Conservation (phyloP, 2,113 vertebrate genomes). For the Taurulus bubalis region DNA sequence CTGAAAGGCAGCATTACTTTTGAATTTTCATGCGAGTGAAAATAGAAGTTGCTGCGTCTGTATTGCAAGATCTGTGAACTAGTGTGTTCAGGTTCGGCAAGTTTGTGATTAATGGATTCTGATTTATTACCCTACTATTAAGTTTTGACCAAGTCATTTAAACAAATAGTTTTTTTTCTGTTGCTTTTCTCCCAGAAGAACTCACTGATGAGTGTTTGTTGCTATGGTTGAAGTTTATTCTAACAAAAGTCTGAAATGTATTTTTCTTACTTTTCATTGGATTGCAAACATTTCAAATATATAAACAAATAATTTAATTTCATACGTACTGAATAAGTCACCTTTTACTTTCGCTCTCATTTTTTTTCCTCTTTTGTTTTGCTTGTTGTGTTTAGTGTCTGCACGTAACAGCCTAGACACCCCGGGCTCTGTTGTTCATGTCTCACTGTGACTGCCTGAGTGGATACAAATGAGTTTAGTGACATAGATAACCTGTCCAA, state of each 20-base stretch:
- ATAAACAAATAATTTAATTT: background rate
- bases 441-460: conserved; percentile 87
- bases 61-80: conserved; percentile 31
- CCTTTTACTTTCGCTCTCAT: background rate
- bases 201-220: conserved; percentile 6
- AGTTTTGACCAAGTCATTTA: conserved; percentile 12
- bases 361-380: conserved; percentile 31
- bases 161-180: background rate
- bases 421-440: conserved; percentile 77
- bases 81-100: conserved; percentile 46
- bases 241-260: background rate
- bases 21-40: conserved; percentile 27
- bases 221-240: background rate
- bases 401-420: conserved; percentile 54
- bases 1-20: conserved; percentile 48
- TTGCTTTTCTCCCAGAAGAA: background rate
- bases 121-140: background rate
- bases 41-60: conserved; percentile 16
- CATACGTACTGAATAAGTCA: background rate
- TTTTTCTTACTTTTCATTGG: background rate
- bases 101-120: conserved; percentile 29
- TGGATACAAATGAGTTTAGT: conserved; percentile 96
- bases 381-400: conserved; percentile 33
- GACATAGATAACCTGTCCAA: conserved; percentile 92
- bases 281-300: background rate